These are phyloP conservation scores for Syngnathus rostellatus DNA, from an alignment of 2,797 vertebrate species.

Conservation along the genomic window DNA sequence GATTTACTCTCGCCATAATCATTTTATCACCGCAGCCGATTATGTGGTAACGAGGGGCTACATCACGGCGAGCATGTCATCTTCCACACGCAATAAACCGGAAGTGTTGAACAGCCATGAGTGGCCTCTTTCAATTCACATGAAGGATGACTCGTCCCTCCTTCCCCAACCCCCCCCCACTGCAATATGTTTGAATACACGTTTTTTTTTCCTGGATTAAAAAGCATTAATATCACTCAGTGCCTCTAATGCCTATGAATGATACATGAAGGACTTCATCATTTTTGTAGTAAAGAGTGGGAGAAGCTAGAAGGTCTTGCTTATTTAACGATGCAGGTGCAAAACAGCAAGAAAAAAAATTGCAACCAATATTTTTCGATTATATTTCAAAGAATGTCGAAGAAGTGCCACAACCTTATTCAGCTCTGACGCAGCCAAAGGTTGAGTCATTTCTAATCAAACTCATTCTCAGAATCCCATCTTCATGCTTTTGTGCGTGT, in stretches of 20 bases:
- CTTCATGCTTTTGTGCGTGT: conserved; percentile 14
- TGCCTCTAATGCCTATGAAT: not conserved
- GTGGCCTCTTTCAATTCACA: conserved; percentile 48
- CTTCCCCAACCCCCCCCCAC: conserved; percentile 18
- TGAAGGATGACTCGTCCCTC: conserved; percentile 64
- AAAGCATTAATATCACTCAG: conserved; percentile 22
- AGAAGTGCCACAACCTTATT: no score
- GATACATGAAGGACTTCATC: not conserved
- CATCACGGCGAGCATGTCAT: conserved; percentile 38
- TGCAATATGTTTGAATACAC: conserved; percentile 67
- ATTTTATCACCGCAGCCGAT: conserved; percentile 55
- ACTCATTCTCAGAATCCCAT: conserved; percentile 14
- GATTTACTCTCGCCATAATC: conserved; percentile 45
- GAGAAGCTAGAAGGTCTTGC: not conserved
- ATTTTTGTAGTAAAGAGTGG: not conserved
- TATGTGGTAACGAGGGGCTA: conserved; percentile 63
- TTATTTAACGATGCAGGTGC: not conserved
- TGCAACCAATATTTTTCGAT: no score
- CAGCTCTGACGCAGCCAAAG: not conserved
- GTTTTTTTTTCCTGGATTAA: conserved; percentile 66
- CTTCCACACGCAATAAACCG: conserved; percentile 5
- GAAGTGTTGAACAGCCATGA: conserved; percentile 43
- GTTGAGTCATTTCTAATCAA: conserved; percentile 14
- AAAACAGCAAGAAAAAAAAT: no score
- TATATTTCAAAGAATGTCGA: no score